Base-by-base conservation (phyloP, 2,797 vertebrate species). In the Echeneis naucrates region DNA sequence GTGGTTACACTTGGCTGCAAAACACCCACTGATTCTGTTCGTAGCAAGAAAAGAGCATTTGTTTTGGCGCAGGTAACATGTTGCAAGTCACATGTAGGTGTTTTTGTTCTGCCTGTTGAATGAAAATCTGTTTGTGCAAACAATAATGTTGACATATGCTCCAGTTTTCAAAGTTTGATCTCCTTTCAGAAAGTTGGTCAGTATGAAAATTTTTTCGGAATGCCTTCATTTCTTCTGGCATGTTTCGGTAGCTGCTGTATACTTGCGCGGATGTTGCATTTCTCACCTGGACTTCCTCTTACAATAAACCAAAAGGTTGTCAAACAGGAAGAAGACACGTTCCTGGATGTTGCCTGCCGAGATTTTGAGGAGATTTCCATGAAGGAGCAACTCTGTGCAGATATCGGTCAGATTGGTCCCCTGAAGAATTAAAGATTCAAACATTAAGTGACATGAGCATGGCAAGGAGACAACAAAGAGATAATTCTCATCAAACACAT, bases 291-390 rank as follows among this genome's bases (percentile, higher is more conserved):
- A 99, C 89, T 99, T 99, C 88, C 97, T 95, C 92, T 99, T 99
- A 86, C 98, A 99, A 79, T 99, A 99, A 75, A 99, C 97, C n/a
- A 99, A 91, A 54, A 99, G 95, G 92, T 98, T 99, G 93, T 99
- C 98, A 0, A 99, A 99, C 26, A 99, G 92, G 91, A 99, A 99
- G 92, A 99, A 99, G 84, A 96, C 95, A 5, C 98, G 94, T 80
- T 99, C 98, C 88, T 99, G 98, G 84, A 99, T 99, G 80, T 99
- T 99, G 81, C 98, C 98, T 0, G 98, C 98, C 0, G 98, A 99
- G 89, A 99, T 99, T 93, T 99, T 99, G 68, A 99, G 92, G 73
- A 99, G 91, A 79, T 96, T 96, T 50, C 98, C 97, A 65, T 99
- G 96, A 10, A 98, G 96, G 57, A 99, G 95, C 61, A 98, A 92